phyloP scores from a whole-genome alignment of 2,113 vertebrate genomes.

The Corythornis cristatus region DNA sequence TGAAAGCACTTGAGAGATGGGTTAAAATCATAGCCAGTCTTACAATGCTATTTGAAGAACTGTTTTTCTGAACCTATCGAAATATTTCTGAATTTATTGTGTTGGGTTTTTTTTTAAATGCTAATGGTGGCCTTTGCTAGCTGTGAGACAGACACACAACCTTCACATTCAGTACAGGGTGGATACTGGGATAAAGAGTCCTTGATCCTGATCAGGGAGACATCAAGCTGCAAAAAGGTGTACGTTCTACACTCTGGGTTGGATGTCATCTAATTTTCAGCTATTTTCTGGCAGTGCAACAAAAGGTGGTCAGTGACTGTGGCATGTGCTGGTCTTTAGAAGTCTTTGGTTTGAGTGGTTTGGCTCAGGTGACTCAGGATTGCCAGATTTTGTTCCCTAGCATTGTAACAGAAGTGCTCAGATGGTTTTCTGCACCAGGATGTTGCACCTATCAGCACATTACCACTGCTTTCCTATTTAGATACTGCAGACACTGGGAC shows the following conservation, averaged over 20 bases:
- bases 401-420: rapidly evolving
- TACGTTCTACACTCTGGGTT: background rate
- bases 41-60: background rate
- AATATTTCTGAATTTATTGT: background rate
- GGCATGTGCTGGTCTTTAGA: background rate
- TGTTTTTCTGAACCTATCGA: background rate
- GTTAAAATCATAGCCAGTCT: background rate
- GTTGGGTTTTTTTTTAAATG: background rate
- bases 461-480: background rate
- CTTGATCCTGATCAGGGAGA: background rate
- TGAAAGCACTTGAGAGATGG: background rate
- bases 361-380: background rate
- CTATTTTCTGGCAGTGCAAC: background rate
- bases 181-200: background rate
- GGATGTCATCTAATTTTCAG: background rate
- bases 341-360: background rate
- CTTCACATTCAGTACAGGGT: background rate
- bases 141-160: background rate
- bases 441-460: rapidly evolving
- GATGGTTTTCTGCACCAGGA: background rate
- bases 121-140: background rate
- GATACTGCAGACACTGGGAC: constrained; percentile 10
- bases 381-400: background rate
- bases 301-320: background rate
- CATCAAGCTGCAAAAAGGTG: background rate